Percentiles rank a stretch among this genome's conserved stretches.
phyloP scores from a whole-genome alignment of 2,113 vertebrate species.

The Coreoperca whiteheadi region DNA sequence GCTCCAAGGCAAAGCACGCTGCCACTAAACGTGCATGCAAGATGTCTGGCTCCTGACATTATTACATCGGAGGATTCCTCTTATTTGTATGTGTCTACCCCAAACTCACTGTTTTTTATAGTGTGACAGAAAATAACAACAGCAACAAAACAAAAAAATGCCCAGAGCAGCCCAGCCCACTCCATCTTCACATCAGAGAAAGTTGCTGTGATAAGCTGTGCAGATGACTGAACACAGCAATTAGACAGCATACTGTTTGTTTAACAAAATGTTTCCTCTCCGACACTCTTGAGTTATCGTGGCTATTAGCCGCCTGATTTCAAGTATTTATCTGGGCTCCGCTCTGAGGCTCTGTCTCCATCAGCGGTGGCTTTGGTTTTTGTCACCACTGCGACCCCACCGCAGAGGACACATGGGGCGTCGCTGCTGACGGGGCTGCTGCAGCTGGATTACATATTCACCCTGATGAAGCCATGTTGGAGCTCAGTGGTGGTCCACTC shows the following conservation, averaged over 20 bases:
- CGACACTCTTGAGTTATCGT: conserved; percentile 93
- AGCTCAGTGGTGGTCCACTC: conserved; percentile 85
- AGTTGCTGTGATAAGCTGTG: conserved; percentile 83
- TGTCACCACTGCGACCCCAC: conserved; percentile 70
- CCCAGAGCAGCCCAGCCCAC: conserved; percentile 54
- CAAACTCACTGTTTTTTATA: conserved; percentile 12
- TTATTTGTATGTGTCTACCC: conserved; percentile 22
- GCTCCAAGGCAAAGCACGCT: conserved; percentile 23
- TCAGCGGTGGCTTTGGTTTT: conserved; percentile 74
- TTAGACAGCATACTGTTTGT: conserved; percentile 95
- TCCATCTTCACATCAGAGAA: conserved; percentile 68
- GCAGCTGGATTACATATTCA: conserved; percentile 78
- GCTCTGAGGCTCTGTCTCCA: conserved; percentile 82
- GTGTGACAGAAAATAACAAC: conserved; percentile 44
- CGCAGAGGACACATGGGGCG: conserved; percentile 72
- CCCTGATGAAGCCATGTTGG: conserved; percentile 81
- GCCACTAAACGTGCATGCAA: conserved; percentile 12
- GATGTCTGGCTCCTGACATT: conserved; percentile 38
- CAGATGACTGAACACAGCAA: conserved; percentile 92
- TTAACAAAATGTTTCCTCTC: conserved; percentile 90
- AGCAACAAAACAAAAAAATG: conserved; percentile 37
- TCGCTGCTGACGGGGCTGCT: conserved; percentile 72
- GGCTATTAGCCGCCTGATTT: conserved; percentile 93
- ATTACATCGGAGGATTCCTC: conserved; percentile 38
- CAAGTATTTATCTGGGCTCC: conserved; percentile 89